Conservation (phyloP, 2,797 vertebrate species). For the Catostomus latipinnis region DNA sequence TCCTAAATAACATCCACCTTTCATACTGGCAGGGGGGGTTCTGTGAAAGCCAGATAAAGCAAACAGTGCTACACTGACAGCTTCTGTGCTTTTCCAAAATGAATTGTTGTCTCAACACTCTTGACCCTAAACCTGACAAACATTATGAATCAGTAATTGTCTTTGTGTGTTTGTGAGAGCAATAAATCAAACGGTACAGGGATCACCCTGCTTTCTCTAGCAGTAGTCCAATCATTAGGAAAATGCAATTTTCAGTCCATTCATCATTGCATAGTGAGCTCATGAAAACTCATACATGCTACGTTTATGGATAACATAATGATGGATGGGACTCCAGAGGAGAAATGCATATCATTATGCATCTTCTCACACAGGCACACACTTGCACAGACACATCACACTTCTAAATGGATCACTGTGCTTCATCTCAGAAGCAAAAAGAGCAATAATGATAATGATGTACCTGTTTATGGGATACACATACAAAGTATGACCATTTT, state of each 20-base stretch:
- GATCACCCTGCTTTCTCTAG: slow-evolving; percentile 63
- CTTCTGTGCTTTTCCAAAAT: slow-evolving; percentile 72
- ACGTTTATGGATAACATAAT: slow-evolving; percentile 46
- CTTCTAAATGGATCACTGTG: not conserved
- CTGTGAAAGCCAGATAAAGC: slow-evolving; percentile 74
- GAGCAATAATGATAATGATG: slow-evolving; percentile 19
- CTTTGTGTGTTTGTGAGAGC: slow-evolving; percentile 69
- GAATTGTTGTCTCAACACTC: slow-evolving; percentile 76
- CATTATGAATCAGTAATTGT: slow-evolving; percentile 80
- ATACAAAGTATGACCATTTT: not conserved
- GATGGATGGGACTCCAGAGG: slow-evolving; percentile 37
- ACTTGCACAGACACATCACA: not conserved
- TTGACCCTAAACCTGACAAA: slow-evolving; percentile 79
- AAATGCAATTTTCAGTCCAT: slow-evolving; percentile 66
- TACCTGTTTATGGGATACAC: slow-evolving; percentile 5
- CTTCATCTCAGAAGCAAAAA: slow-evolving; percentile 18
- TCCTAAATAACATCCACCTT: slow-evolving; percentile 61
- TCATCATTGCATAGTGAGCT: slow-evolving; percentile 66
- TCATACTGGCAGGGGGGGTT: slow-evolving; percentile 58
- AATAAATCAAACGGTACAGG: slow-evolving; percentile 76
- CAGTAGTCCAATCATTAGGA: slow-evolving; percentile 67
- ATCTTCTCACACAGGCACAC: not conserved
- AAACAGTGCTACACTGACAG: slow-evolving; percentile 75
- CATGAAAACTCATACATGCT: slow-evolving; percentile 56
- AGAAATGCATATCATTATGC: slow-evolving; percentile 31